These are phyloP conservation scores for Drosophila paulistorum DNA, from an alignment of 1,140 invertebrate species.

Conservation along the genomic window DNA sequence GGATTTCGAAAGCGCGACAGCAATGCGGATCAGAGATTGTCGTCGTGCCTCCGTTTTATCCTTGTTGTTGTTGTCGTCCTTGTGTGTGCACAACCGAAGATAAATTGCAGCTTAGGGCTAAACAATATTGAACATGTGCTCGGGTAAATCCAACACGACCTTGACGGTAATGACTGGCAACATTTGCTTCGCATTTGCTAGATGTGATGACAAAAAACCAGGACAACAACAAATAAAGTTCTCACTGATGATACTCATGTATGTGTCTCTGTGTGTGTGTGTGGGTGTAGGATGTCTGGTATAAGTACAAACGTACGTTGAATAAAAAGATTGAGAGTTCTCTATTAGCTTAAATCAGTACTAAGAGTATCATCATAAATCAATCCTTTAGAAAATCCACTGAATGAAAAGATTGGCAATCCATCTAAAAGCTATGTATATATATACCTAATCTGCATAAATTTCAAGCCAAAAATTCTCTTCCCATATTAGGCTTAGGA, in stretches of 20 bases:
- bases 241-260: neutral
- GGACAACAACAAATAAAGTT: slow-evolving; percentile 7
- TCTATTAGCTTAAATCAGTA: slow-evolving; percentile 7
- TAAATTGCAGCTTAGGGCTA: slow-evolving; percentile 36
- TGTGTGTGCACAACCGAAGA: slow-evolving; percentile 26
- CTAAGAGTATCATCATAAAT: neutral
- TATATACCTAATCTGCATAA: neutral
- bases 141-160: slow-evolving; percentile 31
- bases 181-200: slow-evolving; percentile 14
- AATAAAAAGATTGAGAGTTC: slow-evolving; percentile 6
- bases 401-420: neutral
- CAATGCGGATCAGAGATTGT: neutral
- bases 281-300: too few species aligned
- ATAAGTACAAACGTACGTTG: neutral
- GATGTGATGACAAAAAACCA: slow-evolving; percentile 2
- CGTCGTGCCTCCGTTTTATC: neutral
- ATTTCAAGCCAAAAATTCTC: neutral
- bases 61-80: neutral
- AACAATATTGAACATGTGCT: slow-evolving; percentile 39
- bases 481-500: neutral
- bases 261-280: neutral
- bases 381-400: neutral
- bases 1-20: slow-evolving; percentile 13
- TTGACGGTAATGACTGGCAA: slow-evolving; percentile 53
- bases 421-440: neutral